Evolutionary conservation across 2,797 vertebrate species (phyloP), one percentile per base, ranked within the genome.

Genomic region (Betta splendens): DNA sequence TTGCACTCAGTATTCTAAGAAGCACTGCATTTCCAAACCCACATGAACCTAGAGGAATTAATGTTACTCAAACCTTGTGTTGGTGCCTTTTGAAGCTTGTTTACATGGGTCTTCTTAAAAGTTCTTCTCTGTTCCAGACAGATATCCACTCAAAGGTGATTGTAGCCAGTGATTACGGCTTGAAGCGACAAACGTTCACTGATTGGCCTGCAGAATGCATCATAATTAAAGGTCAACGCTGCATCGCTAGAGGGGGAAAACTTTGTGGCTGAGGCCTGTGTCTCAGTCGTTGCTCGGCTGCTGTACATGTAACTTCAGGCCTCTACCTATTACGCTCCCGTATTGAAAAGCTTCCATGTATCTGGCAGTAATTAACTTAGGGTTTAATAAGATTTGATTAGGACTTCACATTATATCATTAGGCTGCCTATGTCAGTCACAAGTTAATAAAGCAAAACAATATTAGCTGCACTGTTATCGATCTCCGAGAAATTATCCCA

Each of bases 401-500:
- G 49, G 69, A 45, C 37, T n/a, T 78, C 55, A 86, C 83, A 84
- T 86, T 42, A 3, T 35, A 85, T 87, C 69, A 80, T 32, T 23
- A 23, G 39, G 28, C 64, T 74, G 46, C 67, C 65, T 64, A 37
- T 76, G 69, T n/a, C 75, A 77, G 57, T 69, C 58, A 28, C 36
- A 67, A 84, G 70, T 79, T 79, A 80, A 88, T 89, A 75, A 81
- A 85, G 67, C 61, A 22, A 44, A 62, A 28, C 37, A 64, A 75
- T 79, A 64, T 84, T 69, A 64, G 39, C 64, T 70, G 10, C 67
- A 45, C 5, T 72, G 65, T 58, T 75, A 79, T 42, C 66, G 68
- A 84, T 77, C 49, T 43, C 51, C 13, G 4, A 28, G 72, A 72
- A 78, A 73, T 79, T 66, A 67, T 53, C 65, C 59, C 29, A 33